These are phyloP conservation scores for Amphimedon queenslandica DNA, from an alignment of 37 sponge, comb jelly and placozoan genomes.

Conservation along the genomic window DNA sequence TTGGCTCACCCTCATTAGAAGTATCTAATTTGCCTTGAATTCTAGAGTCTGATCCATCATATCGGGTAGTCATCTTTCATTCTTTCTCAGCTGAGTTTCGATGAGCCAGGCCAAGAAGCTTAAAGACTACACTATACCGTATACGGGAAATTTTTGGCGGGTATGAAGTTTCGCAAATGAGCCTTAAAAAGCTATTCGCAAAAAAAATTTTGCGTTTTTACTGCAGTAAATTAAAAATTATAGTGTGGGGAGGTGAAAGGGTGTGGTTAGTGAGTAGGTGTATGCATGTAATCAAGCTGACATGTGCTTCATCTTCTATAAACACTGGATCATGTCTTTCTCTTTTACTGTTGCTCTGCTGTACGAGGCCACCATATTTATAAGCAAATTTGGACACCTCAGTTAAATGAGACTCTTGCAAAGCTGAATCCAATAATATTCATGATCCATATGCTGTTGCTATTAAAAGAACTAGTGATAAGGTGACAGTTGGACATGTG, in stretches of 20 bases:
- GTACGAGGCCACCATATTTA: constrained; percentile 25
- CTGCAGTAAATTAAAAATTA: not conserved
- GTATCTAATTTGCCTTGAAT: too few species aligned
- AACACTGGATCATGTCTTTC: not conserved
- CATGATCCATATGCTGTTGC: constrained; percentile 46
- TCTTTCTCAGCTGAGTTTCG: too few species aligned
- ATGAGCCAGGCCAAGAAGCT: too few species aligned
- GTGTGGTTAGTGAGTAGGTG: not conserved
- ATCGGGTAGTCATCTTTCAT: too few species aligned
- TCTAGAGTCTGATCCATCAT: too few species aligned
- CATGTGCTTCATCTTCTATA: not conserved
- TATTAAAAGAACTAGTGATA: not conserved
- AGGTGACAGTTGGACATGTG: constrained; percentile 23
- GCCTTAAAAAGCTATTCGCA: not conserved
- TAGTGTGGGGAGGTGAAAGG: not conserved
- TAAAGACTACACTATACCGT: too few species aligned
- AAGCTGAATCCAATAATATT: constrained; percentile 14
- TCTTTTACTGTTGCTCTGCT: constrained; percentile 4
- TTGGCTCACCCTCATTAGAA: too few species aligned
- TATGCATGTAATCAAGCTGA: not conserved
- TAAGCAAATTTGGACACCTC: constrained; percentile 17
- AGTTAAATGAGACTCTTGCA: constrained; percentile 13
- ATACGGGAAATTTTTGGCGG: not conserved
- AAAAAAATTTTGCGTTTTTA: not conserved
- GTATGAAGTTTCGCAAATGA: not conserved